Percentiles rank a stretch among this genome's conserved stretches.
phyloP scores from a whole-genome alignment of 1,140 invertebrate species.

The Microvelia longipes region DNA sequence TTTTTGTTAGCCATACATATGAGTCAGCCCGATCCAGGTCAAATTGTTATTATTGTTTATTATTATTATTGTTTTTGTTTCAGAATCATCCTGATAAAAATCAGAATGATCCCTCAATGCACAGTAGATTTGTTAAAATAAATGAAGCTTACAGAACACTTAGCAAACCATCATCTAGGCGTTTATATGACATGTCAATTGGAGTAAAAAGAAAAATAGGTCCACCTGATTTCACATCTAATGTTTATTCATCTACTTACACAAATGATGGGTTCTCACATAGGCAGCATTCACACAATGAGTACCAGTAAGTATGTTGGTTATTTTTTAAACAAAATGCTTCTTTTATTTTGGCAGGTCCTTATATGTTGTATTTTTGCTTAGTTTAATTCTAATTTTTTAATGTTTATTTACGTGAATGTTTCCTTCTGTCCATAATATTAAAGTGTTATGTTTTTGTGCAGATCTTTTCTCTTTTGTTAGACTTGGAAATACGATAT shows the following conservation, averaged over 20 bases:
- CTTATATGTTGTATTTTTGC: too few relatives aligned
- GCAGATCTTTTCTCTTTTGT: too few relatives aligned
- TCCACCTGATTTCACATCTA: slow-evolving; percentile 3
- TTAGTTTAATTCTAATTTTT: too few relatives aligned
- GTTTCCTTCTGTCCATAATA: too few relatives aligned
- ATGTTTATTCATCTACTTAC: not conserved
- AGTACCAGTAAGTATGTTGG: not conserved
- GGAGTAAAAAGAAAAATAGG: slow-evolving; percentile 7
- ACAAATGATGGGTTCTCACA: too few relatives aligned
- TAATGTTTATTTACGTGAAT: too few relatives aligned
- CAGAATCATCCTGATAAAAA: slow-evolving; percentile 46
- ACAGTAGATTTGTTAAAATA: slow-evolving; percentile 41
- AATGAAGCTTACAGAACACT: slow-evolving; percentile 46
- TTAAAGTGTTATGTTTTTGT: too few relatives aligned
- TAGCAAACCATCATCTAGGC: slow-evolving; percentile 36
- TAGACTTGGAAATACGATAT: too few relatives aligned
- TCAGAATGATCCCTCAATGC: slow-evolving; percentile 30
- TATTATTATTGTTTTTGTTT: slow-evolving; percentile 14
- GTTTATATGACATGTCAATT: slow-evolving; percentile 35
- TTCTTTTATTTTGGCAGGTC: too few relatives aligned
- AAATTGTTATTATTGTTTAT: not conserved
- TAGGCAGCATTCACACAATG: not conserved
- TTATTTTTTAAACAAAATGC: too few relatives aligned
- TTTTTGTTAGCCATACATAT: not conserved
- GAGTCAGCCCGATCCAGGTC: not conserved